Evolutionary conservation across 2,797 vertebrate species (phyloP).

Genomic region (Brotula barbata): DNA sequence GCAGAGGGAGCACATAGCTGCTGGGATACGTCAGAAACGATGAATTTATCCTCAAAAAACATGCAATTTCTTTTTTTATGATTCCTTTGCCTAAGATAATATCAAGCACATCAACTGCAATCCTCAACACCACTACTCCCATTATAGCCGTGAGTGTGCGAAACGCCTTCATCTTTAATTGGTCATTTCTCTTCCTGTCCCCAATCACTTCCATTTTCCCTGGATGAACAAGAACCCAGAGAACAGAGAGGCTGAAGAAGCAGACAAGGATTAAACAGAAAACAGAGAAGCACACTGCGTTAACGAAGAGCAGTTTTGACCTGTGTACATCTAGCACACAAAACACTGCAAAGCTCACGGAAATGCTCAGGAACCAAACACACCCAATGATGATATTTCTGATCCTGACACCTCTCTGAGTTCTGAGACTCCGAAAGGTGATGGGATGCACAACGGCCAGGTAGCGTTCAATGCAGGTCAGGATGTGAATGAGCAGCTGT

Average conservation of each 20-base stretch:
- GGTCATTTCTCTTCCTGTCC: background rate
- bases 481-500: background rate
- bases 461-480: constrained; percentile 44
- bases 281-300: rapidly evolving
- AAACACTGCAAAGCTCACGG: rapidly evolving
- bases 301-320: rapidly evolving
- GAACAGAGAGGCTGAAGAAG: constrained; percentile 33
- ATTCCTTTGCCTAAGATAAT: no score
- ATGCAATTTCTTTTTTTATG: rapidly evolving
- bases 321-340: rapidly evolving
- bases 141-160: background rate
- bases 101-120: no score
- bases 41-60: background rate
- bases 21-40: background rate
- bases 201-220: constrained; percentile 1
- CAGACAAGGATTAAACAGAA: background rate
- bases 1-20: constrained; percentile 14
- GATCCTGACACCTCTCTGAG: constrained; percentile 1
- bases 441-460: constrained; percentile 49
- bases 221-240: constrained; percentile 30
- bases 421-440: constrained; percentile 26
- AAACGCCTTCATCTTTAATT: constrained; percentile 21
- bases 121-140: constrained; percentile 5
- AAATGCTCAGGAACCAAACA: constrained; percentile 25
- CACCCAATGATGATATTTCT: background rate